Evolutionary conservation across 2,797 vertebrate genomes (phyloP).

Genomic region (Erethizon dorsatum): DNA sequence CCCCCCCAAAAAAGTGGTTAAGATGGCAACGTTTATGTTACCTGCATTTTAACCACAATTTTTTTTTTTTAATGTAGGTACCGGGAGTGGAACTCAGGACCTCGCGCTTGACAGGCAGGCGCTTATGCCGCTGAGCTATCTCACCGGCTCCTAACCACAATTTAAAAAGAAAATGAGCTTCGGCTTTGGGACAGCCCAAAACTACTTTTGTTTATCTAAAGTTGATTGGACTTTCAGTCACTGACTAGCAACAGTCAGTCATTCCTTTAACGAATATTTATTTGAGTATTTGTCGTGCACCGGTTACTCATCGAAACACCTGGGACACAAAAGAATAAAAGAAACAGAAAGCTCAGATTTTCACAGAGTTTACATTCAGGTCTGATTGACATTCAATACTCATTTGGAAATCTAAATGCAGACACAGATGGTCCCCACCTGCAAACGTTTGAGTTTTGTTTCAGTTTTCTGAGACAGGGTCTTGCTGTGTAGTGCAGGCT

Average conservation of each 20-base stretch:
- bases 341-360: slow-evolving; percentile 12
- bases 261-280: slow-evolving; percentile 56
- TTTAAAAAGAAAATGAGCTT: background rate
- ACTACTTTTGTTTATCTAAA: slow-evolving; percentile 14
- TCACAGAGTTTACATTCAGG: background rate
- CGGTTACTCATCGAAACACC: background rate
- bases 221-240: background rate
- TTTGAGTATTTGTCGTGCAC: background rate
- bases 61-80: too few relatives aligned
- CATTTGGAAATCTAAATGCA: slow-evolving; percentile 16
- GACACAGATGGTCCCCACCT: background rate
- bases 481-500: background rate
- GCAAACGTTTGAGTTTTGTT: too few relatives aligned
- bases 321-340: background rate
- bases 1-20: background rate
- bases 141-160: background rate
- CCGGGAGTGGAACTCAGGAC: too few relatives aligned
- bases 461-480: too few relatives aligned
- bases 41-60: background rate
- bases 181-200: background rate
- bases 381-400: slow-evolving; percentile 10
- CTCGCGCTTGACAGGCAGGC: too few relatives aligned
- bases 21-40: background rate
- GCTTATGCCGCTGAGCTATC: too few relatives aligned
- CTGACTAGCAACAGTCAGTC: slow-evolving; percentile 19